Evolutionary conservation across 2,113 vertebrate genomes (phyloP), one percentile per base, ranked within the genome.

Genomic region (Brienomyrus brachyistius): DNA sequence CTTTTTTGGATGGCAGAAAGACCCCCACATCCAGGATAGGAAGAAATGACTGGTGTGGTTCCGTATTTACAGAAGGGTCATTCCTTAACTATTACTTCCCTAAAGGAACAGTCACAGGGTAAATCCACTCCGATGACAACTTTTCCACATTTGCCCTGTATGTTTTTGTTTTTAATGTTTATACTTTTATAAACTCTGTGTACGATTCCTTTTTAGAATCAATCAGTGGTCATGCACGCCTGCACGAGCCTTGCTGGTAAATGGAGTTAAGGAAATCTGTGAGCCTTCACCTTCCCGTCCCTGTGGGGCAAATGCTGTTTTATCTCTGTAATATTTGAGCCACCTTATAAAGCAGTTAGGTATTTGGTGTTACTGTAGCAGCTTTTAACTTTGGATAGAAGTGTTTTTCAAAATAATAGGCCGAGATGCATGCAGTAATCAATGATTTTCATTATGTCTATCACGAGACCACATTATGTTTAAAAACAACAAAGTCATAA

Each of bases 11-110:
- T 80, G 51, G 77, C 21, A 35, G 7, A 88, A 77, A 77, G 21
- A 74, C 43, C 10, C 48, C 48, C n/a, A 83, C 13, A 27, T 83
- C 23, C 19, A 83, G 50, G 54, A 56, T 11, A 52, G 88, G 88
- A 89, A 31, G 74, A 56, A 83, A 45, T 89, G 17, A 59, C 35
- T 31, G 2, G 17, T n/a, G 47, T 27, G 43, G 62, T 51, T 80
- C 62, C 45, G 19, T 89, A 66, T 89, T 52, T 77, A 89, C 47
- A 89, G 47, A 27, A 48, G 23, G 47, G 88, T 80, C 88, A 88
- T 31, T 88, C 88, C 21, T 50, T 77, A 88, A 88, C n/a, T 45
- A 88, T 56, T 43, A 27, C 50, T 50, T n/a, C 50, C 50, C 85
- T 52, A 31, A 52, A 50, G 17, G 85, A 52, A 86, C 85, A 52